phyloP scores from a whole-genome alignment of 2,113 vertebrate genomes.

The Cryptotis parvus region DNA sequence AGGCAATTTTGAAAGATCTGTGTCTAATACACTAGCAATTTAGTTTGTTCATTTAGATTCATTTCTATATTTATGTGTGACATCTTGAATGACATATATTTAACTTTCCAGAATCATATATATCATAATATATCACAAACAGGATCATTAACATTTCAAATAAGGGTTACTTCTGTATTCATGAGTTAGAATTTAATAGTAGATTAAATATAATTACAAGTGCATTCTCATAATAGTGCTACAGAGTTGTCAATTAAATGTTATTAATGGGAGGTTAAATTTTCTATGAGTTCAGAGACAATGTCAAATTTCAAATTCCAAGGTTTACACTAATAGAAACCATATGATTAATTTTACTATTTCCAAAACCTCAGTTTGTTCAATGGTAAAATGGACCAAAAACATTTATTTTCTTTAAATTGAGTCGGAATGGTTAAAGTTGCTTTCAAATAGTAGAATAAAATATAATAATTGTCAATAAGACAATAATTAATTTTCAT shows the following conservation, averaged over 20 bases:
- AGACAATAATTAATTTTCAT: background rate
- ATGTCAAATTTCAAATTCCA: slow-evolving; percentile 73
- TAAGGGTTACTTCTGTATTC: slow-evolving; percentile 71
- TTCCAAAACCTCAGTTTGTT: slow-evolving; percentile 62
- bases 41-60: slow-evolving; percentile 62
- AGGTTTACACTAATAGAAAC: slow-evolving; percentile 60
- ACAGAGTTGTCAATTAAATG: slow-evolving; percentile 63
- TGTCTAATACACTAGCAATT: slow-evolving; percentile 70
- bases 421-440: background rate
- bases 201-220: slow-evolving; percentile 69
- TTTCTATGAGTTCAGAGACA: slow-evolving; percentile 70
- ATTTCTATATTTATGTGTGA: slow-evolving; percentile 80
- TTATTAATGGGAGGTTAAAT: slow-evolving; percentile 70
- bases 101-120: slow-evolving; percentile 70
- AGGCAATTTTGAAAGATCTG: slow-evolving; percentile 70
- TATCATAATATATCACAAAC: slow-evolving; percentile 82
- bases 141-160: slow-evolving; percentile 77
- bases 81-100: slow-evolving; percentile 71
- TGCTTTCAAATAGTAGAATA: slow-evolving; percentile 37
- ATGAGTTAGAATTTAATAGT: slow-evolving; percentile 22
- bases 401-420: slow-evolving; percentile 11
- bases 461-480: background rate
- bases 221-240: slow-evolving; percentile 71
- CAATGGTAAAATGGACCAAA: slow-evolving; percentile 55
- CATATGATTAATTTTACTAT: slow-evolving; percentile 53